phyloP scores from a whole-genome alignment of 2,888 invertebrate species.

The Heliconius hortense region DNA sequence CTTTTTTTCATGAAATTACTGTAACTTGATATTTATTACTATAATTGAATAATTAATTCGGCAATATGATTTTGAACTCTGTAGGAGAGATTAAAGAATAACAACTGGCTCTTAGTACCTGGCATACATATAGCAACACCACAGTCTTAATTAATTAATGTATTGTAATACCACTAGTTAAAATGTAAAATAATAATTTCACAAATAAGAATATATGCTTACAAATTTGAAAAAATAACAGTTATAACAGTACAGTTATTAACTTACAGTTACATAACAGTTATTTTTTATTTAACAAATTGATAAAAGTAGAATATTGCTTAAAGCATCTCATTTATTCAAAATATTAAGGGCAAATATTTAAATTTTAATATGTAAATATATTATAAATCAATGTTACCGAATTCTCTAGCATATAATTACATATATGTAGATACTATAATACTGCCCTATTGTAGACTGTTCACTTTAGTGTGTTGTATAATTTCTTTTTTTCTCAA shows the following conservation, averaged over 20 bases:
- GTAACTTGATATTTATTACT: neutral
- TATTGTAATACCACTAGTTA: neutral
- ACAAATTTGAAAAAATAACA: neutral
- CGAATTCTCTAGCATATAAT: constrained; percentile 30
- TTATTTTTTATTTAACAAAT: constrained; percentile 1
- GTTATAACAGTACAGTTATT: neutral
- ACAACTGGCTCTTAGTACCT: neutral
- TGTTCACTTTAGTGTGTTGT: constrained; percentile 2
- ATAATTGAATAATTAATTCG: neutral
- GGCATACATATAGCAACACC: neutral
- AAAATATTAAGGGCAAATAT: constrained; percentile 1
- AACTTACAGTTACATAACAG: neutral
- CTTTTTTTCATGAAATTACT: neutral
- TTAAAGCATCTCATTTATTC: constrained; percentile 14
- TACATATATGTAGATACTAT: constrained; percentile 4
- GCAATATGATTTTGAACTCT: neutral
- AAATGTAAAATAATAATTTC: neutral
- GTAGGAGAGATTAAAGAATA: neutral
- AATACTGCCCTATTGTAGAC: neutral
- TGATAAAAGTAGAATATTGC: neutral
- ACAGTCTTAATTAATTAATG: too few relatives aligned
- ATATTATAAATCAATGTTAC: constrained; percentile 35
- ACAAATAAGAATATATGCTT: neutral
- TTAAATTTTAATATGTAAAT: constrained; percentile 17
- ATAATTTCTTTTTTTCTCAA: neutral